Conservation (phyloP, 2,888 invertebrate genomes). For the Rhamphomyia laevipes region DNA sequence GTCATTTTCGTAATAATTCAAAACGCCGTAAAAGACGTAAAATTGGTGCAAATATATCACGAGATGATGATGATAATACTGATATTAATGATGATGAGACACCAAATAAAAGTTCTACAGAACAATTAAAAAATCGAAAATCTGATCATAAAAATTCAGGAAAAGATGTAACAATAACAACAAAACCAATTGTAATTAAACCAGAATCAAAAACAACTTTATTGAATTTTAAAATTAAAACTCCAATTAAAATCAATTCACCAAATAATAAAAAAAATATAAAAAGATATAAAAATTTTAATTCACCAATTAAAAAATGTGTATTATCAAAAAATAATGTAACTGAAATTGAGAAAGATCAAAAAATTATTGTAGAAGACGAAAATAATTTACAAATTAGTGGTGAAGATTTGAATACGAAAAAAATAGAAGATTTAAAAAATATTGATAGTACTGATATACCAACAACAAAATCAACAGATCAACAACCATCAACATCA, state of each 20-base stretch:
- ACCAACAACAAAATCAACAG: background rate
- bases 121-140: background rate
- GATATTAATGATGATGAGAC: background rate
- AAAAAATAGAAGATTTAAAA: background rate
- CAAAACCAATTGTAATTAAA: background rate
- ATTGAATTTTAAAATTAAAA: slow-evolving; percentile 6
- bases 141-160: background rate
- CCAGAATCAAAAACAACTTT: slow-evolving; percentile 3
- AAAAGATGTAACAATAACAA: no score
- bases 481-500: background rate
- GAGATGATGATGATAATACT: background rate
- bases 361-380: background rate
- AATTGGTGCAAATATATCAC: slow-evolving; percentile 12
- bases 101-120: background rate
- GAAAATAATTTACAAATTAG: background rate
- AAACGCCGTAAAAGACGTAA: slow-evolving; percentile 14
- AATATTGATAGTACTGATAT: background rate
- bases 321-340: background rate
- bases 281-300: background rate
- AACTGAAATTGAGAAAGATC: background rate
- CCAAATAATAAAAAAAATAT: background rate
- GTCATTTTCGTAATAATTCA: slow-evolving; percentile 10
- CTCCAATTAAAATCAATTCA: background rate
- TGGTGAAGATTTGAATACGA: background rate
- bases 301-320: background rate